Percentiles rank a stretch among this genome's conserved stretches.
Conservation (phyloP, 2,888 invertebrate species). For the Cyaniris semiargus region DNA sequence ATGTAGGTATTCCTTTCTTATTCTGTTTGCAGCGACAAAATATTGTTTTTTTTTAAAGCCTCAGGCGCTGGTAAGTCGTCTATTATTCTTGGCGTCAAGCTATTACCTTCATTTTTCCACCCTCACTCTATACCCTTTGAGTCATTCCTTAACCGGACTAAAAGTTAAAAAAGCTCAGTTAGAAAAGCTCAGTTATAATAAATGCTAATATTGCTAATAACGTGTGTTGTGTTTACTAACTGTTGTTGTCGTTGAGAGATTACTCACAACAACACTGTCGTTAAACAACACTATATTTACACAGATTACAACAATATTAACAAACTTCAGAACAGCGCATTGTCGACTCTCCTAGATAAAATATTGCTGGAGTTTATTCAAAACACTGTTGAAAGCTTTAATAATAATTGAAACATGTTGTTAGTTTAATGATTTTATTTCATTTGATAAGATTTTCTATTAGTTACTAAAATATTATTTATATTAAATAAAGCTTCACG, state of each 20-base stretch:
- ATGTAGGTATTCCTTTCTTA: too few species aligned
- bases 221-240: background rate
- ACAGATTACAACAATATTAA: background rate
- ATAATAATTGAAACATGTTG: background rate
- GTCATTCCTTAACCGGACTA: too few species aligned
- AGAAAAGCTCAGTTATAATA: too few species aligned
- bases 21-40: too few species aligned
- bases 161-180: too few species aligned
- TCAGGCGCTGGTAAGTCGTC: too few species aligned
- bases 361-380: background rate
- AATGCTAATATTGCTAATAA: background rate
- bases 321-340: background rate
- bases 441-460: background rate
- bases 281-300: background rate
- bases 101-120: too few species aligned
- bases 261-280: background rate
- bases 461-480: background rate
- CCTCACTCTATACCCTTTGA: too few species aligned
- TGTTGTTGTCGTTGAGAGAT: background rate
- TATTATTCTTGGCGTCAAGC: too few species aligned
- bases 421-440: background rate
- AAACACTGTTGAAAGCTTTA: background rate
- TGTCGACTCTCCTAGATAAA: background rate
- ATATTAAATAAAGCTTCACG: too few species aligned
- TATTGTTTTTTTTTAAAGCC: too few species aligned